Conservation (phyloP, 2,888 invertebrate species). For the Caenorhabditis sinica region DNA sequence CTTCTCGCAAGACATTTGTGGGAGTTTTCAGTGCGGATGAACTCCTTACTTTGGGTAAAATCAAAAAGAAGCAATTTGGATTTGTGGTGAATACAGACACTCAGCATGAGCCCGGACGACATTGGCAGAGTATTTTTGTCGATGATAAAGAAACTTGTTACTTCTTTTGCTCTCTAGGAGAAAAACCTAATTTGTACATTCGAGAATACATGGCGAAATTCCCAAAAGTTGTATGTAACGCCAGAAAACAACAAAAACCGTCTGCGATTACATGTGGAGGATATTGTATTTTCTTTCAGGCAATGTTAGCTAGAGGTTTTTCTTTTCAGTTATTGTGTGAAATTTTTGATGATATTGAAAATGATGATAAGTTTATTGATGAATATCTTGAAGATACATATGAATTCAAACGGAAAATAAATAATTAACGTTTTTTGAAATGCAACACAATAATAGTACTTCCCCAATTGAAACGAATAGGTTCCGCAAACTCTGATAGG, state of each 20-base stretch:
- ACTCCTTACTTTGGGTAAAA: not conserved
- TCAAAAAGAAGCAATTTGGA: not conserved
- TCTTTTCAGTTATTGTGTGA: not conserved
- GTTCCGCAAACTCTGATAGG: too few relatives aligned
- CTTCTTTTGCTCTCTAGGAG: conserved; percentile 8
- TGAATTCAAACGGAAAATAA: too few relatives aligned
- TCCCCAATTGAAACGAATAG: too few relatives aligned
- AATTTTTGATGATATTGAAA: conserved; percentile 1
- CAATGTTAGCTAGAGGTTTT: conserved; percentile 2
- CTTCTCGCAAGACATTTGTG: not conserved
- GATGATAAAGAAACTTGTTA: not conserved
- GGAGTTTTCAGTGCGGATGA: conserved; percentile 3
- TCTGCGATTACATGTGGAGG: too few relatives aligned
- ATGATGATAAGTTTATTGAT: not conserved
- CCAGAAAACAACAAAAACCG: not conserved
- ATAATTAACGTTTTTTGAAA: too few relatives aligned
- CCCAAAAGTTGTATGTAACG: not conserved
- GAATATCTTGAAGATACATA: not conserved
- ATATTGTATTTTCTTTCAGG: conserved; percentile 11
- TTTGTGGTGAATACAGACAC: not conserved
- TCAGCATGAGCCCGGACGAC: not conserved
- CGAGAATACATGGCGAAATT: not conserved
- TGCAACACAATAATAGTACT: too few relatives aligned
- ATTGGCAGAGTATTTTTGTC: conserved; percentile 7
- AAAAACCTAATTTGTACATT: conserved; percentile 2